Evolutionary conservation across 2,888 invertebrate genomes (phyloP).

Genomic region (Drosophila mimica): DNA sequence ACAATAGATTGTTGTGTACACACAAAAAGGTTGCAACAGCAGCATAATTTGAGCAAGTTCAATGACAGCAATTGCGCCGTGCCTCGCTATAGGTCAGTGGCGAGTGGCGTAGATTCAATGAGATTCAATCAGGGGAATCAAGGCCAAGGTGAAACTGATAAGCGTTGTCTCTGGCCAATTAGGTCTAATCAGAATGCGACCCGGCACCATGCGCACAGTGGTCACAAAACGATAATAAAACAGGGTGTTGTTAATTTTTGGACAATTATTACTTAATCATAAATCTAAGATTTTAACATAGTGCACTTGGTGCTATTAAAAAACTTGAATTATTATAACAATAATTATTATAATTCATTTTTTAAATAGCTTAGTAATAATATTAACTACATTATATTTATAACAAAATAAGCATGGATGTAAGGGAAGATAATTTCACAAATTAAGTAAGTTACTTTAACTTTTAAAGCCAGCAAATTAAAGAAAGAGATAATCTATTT

Average conservation of each 20-base stretch:
- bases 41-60: constrained; percentile 60
- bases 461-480: too few species aligned
- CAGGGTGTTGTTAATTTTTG: not conserved
- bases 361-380: not conserved
- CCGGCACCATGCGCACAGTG: constrained; percentile 54
- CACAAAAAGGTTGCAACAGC: not conserved
- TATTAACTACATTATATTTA: not conserved
- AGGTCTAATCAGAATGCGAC: constrained; percentile 66
- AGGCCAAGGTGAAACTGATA: constrained; percentile 81
- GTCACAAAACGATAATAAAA: not conserved
- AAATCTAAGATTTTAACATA: not conserved
- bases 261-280: not conserved
- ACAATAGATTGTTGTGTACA: not conserved
- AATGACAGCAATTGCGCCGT: constrained; percentile 72
- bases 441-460: not conserved
- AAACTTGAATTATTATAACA: not conserved
- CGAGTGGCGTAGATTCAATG: constrained; percentile 45
- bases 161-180: constrained; percentile 57
- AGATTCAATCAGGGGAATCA: constrained; percentile 70
- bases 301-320: not conserved
- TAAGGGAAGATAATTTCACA: not conserved
- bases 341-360: not conserved
- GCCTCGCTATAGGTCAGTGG: constrained; percentile 63
- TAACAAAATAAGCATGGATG: not conserved
- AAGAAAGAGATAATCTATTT: not conserved